Percentiles rank a stretch among this genome's conserved stretches.
Conservation (phyloP, 2,888 invertebrate species). For the Synergus laeviventris region DNA sequence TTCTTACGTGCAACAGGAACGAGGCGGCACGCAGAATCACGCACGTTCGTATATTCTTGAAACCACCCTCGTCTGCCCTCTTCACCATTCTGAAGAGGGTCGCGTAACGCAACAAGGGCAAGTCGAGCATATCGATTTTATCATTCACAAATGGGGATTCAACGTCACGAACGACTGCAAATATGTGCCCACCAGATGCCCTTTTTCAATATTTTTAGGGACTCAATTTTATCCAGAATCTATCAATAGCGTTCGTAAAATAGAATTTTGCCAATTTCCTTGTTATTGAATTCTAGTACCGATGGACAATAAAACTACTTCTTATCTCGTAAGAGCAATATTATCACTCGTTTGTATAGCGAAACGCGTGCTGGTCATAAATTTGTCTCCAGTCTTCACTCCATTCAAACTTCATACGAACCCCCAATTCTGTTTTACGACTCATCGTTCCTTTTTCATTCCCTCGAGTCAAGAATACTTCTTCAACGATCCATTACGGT, state of each 20-base stretch:
- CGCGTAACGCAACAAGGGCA: constrained; percentile 33
- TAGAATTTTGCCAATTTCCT: constrained; percentile 3
- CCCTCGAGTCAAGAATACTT: background rate
- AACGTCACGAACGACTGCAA: constrained; percentile 30
- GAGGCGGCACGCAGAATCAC: constrained; percentile 21
- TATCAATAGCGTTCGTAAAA: background rate
- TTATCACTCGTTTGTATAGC: constrained; percentile 9
- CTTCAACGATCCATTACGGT: background rate
- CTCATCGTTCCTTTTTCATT: background rate
- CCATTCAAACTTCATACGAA: background rate
- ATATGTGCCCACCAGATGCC: background rate
- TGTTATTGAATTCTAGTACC: constrained; percentile 1
- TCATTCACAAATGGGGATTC: constrained; percentile 28
- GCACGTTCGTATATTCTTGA: constrained; percentile 11
- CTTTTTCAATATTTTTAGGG: background rate
- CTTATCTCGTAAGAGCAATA: constrained; percentile 11
- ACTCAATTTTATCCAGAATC: background rate
- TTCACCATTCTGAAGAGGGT: constrained; percentile 30
- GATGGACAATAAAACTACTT: constrained; percentile 11
- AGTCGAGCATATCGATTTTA: constrained; percentile 37
- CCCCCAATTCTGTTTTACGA: constrained; percentile 22
- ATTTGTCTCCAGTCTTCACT: constrained; percentile 10
- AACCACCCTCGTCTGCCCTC: constrained; percentile 33
- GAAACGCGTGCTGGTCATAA: constrained; percentile 6
- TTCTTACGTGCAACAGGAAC: constrained; percentile 35